Evolutionary conservation across 92 coral and sea anemone genomes (phyloP).

Genomic region (Phenganax stokvisi): DNA sequence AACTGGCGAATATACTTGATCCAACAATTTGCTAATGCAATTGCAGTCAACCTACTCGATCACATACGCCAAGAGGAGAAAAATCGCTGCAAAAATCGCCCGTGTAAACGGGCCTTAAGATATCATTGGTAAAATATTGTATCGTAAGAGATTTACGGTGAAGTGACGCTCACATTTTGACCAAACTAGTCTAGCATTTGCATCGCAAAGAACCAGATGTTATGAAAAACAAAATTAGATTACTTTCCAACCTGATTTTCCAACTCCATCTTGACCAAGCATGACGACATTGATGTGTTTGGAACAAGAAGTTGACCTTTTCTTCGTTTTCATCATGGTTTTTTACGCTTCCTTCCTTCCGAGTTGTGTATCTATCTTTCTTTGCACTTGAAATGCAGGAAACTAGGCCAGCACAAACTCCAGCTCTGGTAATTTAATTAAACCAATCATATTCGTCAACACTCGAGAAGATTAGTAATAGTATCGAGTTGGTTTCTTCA

Average conservation of each 20-base stretch:
- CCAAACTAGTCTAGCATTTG: not conserved
- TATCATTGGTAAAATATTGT: too few relatives aligned
- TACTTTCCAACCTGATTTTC: slow-evolving; percentile 68
- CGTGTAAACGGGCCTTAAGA: too few relatives aligned
- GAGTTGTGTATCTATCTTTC: not conserved
- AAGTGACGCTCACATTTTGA: too few relatives aligned
- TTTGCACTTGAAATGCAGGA: slow-evolving; percentile 6
- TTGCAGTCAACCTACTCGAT: too few relatives aligned
- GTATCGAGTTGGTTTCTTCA: slow-evolving; percentile 4
- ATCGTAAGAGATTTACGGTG: too few relatives aligned
- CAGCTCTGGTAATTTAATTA: slow-evolving; percentile 38
- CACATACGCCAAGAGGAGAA: too few relatives aligned
- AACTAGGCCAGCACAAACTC: not conserved
- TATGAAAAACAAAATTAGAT: not conserved
- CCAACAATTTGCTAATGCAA: too few relatives aligned
- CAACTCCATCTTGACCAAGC: slow-evolving; percentile 91
- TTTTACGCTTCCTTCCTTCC: not conserved
- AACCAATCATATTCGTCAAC: not conserved
- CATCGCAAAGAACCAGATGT: not conserved
- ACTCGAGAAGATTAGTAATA: slow-evolving; percentile 20
- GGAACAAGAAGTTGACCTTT: slow-evolving; percentile 17
- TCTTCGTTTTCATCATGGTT: slow-evolving; percentile 32
- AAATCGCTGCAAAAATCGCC: too few relatives aligned
- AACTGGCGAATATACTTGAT: too few relatives aligned
- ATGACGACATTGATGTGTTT: slow-evolving; percentile 66